A percentile compares a stretch with the other conserved stretches of the same genome.
Evolutionary conservation across 2,113 vertebrate species (phyloP).

Genomic region (Mola mola): DNA sequence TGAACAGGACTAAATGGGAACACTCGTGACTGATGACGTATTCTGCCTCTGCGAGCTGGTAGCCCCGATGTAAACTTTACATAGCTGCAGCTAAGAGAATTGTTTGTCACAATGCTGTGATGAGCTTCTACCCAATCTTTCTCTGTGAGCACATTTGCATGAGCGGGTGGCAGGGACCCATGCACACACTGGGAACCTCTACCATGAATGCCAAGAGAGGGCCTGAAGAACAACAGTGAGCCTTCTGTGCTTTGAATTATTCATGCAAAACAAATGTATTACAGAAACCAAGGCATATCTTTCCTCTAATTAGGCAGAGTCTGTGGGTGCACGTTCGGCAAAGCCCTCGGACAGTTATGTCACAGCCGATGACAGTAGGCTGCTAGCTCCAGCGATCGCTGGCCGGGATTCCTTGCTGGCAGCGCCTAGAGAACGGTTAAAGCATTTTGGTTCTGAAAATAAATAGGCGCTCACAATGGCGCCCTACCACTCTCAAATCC

Average conservation of each 20-base stretch:
- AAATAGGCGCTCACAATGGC: constrained; percentile 73
- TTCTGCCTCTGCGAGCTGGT: constrained; percentile 10
- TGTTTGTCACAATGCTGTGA: constrained; percentile 36
- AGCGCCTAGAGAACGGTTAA: constrained; percentile 65
- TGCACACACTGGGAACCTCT: constrained; percentile 25
- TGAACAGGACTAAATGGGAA: constrained; percentile 3
- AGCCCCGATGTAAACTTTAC: constrained; percentile 33
- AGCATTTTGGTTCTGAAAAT: constrained; percentile 70
- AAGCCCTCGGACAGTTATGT: constrained; percentile 62
- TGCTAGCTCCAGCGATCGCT: constrained; percentile 13
- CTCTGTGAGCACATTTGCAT: constrained; percentile 45
- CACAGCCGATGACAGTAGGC: constrained; percentile 53
- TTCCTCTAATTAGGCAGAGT: constrained; percentile 72
- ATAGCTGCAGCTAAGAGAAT: constrained; percentile 26
- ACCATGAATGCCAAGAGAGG: constrained; percentile 39
- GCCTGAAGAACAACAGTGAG: constrained; percentile 57
- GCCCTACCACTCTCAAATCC: constrained; percentile 71
- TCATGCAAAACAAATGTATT: constrained; percentile 67
- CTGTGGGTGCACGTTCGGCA: constrained; percentile 53
- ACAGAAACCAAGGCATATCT: constrained; percentile 49
- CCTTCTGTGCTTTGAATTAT: constrained; percentile 73
- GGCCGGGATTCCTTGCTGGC: neutral
- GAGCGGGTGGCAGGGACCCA: constrained; percentile 26
- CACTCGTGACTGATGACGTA: constrained; percentile 10
- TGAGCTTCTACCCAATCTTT: constrained; percentile 44